Percentiles rank a stretch among this genome's conserved stretches.
Conservation (phyloP, 2,113 vertebrate genomes). For the Loxodonta africana region DNA sequence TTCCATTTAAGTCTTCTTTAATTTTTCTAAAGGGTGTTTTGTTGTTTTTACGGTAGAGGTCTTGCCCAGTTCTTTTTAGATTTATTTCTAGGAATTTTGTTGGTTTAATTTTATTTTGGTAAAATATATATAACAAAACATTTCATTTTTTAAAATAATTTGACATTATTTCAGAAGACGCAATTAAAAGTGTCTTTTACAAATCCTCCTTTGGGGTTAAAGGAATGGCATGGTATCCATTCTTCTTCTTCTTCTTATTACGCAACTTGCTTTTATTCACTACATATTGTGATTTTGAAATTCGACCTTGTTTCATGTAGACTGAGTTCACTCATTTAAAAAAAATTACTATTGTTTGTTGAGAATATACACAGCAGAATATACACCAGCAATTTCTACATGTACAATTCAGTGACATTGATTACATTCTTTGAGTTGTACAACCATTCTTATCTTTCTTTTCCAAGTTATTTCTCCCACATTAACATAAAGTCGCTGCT, state of each 20-base stretch:
- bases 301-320: neutral
- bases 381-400: too few relatives aligned
- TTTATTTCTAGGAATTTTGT: neutral
- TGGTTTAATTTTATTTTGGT: neutral
- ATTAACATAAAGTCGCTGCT: too few relatives aligned
- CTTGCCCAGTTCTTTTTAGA: neutral
- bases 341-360: too few relatives aligned
- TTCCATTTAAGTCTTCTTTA: neutral
- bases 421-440: too few relatives aligned
- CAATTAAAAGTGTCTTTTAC: too few relatives aligned
- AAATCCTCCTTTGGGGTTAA: too few relatives aligned
- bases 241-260: neutral
- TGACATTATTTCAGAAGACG: neutral
- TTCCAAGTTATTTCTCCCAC: too few relatives aligned
- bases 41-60: neutral
- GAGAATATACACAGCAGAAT: too few relatives aligned
- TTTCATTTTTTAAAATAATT: neutral
- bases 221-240: too few relatives aligned
- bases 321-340: neutral
- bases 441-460: too few relatives aligned
- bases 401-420: too few relatives aligned
- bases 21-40: neutral
- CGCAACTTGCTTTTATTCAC: neutral
- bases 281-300: neutral
- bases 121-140: neutral